A percentile compares a stretch with the other conserved stretches of the same genome.
These are phyloP conservation scores for Thunnus thynnus DNA, from an alignment of 2,113 vertebrate species.

Conservation along the genomic window DNA sequence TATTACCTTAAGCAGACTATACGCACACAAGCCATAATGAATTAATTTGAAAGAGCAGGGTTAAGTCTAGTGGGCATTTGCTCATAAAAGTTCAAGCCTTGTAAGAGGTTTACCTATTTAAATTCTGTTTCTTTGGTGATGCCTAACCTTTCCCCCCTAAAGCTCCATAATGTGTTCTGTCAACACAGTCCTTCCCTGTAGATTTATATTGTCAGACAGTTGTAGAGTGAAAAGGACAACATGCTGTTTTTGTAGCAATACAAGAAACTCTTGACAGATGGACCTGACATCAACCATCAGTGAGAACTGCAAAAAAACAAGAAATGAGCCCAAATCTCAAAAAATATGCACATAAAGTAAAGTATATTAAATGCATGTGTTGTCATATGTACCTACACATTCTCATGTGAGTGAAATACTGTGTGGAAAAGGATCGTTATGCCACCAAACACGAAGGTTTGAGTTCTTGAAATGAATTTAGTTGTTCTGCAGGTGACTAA, in stretches of 20 bases:
- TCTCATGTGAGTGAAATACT: neutral
- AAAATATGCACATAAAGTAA: neutral
- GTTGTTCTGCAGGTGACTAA: constrained; percentile 70
- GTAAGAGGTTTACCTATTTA: constrained; percentile 75
- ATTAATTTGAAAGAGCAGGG: constrained; percentile 70
- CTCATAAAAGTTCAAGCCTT: constrained; percentile 66
- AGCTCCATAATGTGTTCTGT: constrained; percentile 74
- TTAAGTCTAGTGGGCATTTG: constrained; percentile 61
- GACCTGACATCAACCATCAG: constrained; percentile 23
- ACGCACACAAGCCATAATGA: constrained; percentile 49
- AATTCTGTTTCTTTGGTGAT: constrained; percentile 70
- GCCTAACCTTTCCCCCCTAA: constrained; percentile 70
- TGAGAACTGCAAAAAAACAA: constrained; percentile 12
- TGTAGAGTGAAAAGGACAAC: constrained; percentile 55
- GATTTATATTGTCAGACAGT: constrained; percentile 64
- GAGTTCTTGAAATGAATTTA: constrained; percentile 38
- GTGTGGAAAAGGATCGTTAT: neutral
- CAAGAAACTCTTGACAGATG: constrained; percentile 46
- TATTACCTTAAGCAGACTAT: constrained; percentile 33
- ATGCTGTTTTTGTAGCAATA: constrained; percentile 44
- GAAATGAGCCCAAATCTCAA: constrained; percentile 13
- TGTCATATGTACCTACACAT: neutral
- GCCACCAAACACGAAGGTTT: constrained; percentile 5
- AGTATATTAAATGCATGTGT: neutral
- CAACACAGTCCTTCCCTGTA: constrained; percentile 55